Percentiles rank a stretch among this genome's conserved stretches.
phyloP scores from a whole-genome alignment of 2,888 invertebrate genomes.

The Tanypteryx hageni region DNA sequence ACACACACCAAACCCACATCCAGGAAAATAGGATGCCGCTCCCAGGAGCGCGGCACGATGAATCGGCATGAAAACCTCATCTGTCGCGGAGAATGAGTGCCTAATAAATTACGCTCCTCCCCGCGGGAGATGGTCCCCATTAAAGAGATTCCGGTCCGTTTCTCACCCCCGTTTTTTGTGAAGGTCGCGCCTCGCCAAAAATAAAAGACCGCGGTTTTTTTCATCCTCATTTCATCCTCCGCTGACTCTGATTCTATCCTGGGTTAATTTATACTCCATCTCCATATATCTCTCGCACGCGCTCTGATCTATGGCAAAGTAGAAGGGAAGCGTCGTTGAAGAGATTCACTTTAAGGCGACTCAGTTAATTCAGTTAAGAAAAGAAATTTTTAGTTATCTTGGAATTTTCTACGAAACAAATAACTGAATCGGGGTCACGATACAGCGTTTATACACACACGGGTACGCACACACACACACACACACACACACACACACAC shows the following conservation, averaged over 20 bases:
- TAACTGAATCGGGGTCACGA: too few relatives aligned
- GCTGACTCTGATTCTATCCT: neutral
- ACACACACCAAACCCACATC: neutral
- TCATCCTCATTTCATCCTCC: neutral
- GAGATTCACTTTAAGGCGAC: too few relatives aligned
- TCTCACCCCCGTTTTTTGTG: neutral
- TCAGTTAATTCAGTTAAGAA: too few relatives aligned
- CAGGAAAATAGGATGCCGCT: neutral
- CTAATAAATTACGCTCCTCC: neutral
- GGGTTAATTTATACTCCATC: too few relatives aligned
- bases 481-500: too few relatives aligned
- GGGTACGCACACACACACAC: too few relatives aligned
- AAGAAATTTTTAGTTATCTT: too few relatives aligned
- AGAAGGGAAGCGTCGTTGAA: too few relatives aligned
- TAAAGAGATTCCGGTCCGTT: conserved; percentile 3
- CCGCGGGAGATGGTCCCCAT: neutral
- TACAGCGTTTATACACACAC: too few relatives aligned
- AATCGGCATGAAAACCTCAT: neutral
- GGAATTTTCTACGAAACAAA: too few relatives aligned
- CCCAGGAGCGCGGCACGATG: neutral
- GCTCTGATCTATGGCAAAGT: too few relatives aligned
- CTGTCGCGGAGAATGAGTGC: neutral
- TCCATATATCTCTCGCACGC: too few relatives aligned
- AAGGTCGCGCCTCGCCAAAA: neutral
- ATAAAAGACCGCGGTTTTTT: neutral